phyloP scores from a whole-genome alignment of 1,140 invertebrate genomes.

The Drosophila albomicans region DNA sequence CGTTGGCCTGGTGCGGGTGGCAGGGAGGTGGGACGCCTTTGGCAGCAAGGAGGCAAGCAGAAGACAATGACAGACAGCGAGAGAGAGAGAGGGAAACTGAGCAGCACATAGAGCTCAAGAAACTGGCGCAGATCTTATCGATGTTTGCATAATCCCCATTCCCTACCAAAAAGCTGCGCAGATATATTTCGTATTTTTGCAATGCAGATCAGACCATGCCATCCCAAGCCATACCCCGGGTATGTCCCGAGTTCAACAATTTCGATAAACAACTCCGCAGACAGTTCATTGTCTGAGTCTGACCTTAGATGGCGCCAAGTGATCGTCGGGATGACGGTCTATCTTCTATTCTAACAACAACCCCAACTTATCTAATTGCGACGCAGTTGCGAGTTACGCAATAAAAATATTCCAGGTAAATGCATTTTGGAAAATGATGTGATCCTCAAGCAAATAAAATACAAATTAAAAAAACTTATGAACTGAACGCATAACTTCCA shows the following conservation, averaged over 20 bases:
- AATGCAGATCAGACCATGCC: conserved; percentile 61
- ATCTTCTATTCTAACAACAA: conserved; percentile 14
- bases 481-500: background rate
- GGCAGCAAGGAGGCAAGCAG: background rate
- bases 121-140: conserved; percentile 68
- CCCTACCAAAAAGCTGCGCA: conserved; percentile 56
- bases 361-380: conserved; percentile 46
- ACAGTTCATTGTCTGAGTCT: conserved; percentile 68
- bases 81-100: background rate
- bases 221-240: background rate
- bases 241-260: conserved; percentile 61
- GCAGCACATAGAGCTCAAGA: conserved; percentile 36
- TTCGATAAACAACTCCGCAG: conserved; percentile 47
- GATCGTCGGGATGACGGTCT: conserved; percentile 24
- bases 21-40: background rate
- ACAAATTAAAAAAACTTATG: background rate
- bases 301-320: conserved; percentile 73
- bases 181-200: conserved; percentile 46
- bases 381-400: conserved; percentile 27
- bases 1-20: conserved; percentile 17
- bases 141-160: conserved; percentile 64
- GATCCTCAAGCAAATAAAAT: background rate
- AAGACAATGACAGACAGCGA: background rate
- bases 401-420: conserved; percentile 19
- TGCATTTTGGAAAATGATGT: background rate